Base-by-base conservation (phyloP, 2,113 vertebrate genomes). In the Vulpes vulpes region DNA sequence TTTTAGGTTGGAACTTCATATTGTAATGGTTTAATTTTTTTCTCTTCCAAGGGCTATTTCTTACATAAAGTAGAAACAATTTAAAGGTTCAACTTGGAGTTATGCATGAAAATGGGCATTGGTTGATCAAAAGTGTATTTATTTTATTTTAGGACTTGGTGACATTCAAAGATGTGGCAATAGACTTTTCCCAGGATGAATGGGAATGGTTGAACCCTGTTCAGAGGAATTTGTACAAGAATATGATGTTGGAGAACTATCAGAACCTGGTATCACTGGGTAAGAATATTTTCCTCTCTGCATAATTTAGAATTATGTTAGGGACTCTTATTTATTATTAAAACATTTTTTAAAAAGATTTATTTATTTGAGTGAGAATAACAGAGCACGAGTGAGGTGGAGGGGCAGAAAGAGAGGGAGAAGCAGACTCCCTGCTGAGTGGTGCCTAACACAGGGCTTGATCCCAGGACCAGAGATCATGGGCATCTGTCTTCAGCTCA, bases 221-320 rank as follows among this genome's bases (percentile, higher is more conserved):
- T 62, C 96, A 97, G 92, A 95, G 86, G 19, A 43, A 14, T 11
- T 19, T 98, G 4, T 98, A 98, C 30, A 82, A 85, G 60, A 95
- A 84, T 8, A 82, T 98, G 81, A 97, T 97, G 97, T 7, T 95
- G 82, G 97, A 98, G 91, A 97, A 96, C 59, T 97, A 97, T 30
- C 57, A 11, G 89, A 95, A 64, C 38, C 73, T 98, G 57, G 60
- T 78, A 5, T 97, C 82, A 1, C 49, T 97, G 60, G 96, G 97
- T 98, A 78, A 97, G 98, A 35, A 19, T 62, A 4, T 49, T 89
- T 79, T 5, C 14, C 23, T 8, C 60, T 60, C 8, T 23, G 14
- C 8, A 7, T 22, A 74, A 35, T 49, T 78, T 23, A 74, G 60
- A 73, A 23, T 83, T 53, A 32, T 2, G 1, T 57, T 17, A 74